Evolutionary conservation across 2,888 invertebrate genomes (phyloP).

Genomic region (Odontothrips loti): DNA sequence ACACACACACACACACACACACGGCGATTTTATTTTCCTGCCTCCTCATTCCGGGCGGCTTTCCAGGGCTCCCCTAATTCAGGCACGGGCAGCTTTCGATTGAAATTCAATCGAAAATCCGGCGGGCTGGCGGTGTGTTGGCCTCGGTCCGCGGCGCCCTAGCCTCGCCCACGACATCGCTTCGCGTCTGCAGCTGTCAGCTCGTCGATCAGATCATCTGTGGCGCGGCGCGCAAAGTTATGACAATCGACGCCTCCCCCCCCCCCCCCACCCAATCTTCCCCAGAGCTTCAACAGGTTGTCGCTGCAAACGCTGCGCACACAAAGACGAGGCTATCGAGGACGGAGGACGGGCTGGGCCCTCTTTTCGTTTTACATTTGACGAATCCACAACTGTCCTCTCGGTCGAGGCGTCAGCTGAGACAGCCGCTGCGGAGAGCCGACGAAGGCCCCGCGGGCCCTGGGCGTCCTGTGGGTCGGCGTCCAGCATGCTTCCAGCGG

Average conservation of each 20-base stretch:
- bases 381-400: neutral
- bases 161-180: neutral
- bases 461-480: no score
- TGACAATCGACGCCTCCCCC: neutral
- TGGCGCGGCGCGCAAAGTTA: neutral
- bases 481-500: neutral
- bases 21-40: no score
- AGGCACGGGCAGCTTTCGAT: no score
- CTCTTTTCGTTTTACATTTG: no score
- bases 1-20: no score
- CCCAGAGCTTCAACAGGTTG: neutral
- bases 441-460: no score
- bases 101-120: neutral
- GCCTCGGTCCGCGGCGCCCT: neutral
- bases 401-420: neutral
- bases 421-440: no score
- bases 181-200: neutral
- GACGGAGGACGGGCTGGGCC: no score
- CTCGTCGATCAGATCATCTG: neutral
- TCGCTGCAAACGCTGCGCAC: neutral
- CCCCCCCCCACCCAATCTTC: neutral
- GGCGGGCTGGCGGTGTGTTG: neutral
- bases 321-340: no score
- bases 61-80: no score
- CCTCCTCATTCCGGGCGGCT: no score